Conservation (phyloP, 2,888 invertebrate species). For the Harpalus rubripes region DNA sequence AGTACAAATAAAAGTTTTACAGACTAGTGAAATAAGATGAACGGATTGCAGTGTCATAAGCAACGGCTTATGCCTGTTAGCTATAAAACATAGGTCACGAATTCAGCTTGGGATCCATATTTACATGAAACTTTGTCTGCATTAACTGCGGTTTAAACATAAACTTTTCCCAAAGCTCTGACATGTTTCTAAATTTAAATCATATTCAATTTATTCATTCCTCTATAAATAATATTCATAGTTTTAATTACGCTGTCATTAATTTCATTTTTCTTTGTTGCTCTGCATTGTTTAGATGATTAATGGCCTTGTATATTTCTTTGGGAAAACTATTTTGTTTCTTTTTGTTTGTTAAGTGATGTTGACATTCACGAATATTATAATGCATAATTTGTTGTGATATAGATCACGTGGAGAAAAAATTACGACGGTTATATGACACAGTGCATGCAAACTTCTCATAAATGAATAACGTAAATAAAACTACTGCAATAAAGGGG, state of each 20-base stretch:
- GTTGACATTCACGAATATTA: constrained; percentile 59
- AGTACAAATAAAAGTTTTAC: constrained; percentile 63
- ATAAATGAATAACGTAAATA: constrained; percentile 47
- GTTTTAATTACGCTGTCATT: constrained; percentile 34
- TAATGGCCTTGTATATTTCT: constrained; percentile 13
- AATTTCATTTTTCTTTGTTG: constrained; percentile 13
- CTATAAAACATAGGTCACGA: constrained; percentile 51
- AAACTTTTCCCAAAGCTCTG: constrained; percentile 8
- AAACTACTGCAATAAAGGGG: constrained; percentile 15
- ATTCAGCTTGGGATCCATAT: constrained; percentile 23
- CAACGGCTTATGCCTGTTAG: constrained; percentile 42
- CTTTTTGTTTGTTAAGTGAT: constrained; percentile 48
- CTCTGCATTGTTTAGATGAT: constrained; percentile 31
- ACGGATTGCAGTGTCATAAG: constrained; percentile 50
- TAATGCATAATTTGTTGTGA: constrained; percentile 54
- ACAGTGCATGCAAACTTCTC: constrained; percentile 45
- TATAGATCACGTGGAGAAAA: constrained; percentile 34
- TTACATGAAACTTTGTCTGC: constrained; percentile 46
- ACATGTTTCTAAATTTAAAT: constrained; percentile 32
- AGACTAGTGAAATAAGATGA: constrained; percentile 36
- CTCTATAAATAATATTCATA: constrained; percentile 31
- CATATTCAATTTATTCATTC: constrained; percentile 34
- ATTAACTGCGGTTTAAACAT: constrained; percentile 33
- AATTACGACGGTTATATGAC: constrained; percentile 28
- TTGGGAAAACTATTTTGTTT: constrained; percentile 26